These are phyloP conservation scores for Poecilia picta DNA, from an alignment of 2,797 vertebrate genomes.

Conservation along the genomic window DNA sequence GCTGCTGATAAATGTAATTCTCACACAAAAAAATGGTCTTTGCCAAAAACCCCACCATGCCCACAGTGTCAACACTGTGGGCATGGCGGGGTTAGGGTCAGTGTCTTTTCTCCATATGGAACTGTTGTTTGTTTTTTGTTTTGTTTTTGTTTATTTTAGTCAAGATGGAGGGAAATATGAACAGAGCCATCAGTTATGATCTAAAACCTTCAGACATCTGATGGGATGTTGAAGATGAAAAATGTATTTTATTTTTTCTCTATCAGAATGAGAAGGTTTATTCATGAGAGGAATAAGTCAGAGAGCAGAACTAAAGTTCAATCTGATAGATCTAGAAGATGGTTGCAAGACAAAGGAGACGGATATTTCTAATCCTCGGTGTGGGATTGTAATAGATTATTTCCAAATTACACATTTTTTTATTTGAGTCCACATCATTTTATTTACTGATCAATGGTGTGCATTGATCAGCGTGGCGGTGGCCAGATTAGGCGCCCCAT, in stretches of 20 bases:
- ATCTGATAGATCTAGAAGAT: neutral
- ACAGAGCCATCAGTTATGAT: neutral
- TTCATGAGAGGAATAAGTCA: neutral
- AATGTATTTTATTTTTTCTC: neutral
- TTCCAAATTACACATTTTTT: neutral
- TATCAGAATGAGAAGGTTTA: neutral
- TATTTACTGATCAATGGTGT: neutral
- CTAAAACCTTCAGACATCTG: neutral
- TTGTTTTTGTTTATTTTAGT: no score
- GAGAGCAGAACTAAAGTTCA: neutral
- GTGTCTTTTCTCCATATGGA: neutral
- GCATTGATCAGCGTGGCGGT: neutral
- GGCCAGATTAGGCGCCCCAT: neutral
- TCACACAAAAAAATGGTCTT: neutral
- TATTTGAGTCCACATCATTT: neutral
- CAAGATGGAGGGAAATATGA: neutral
- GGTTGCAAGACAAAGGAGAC: neutral
- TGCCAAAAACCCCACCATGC: no score
- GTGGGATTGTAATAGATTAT: neutral
- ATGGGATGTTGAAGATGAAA: neutral
- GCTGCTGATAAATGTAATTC: neutral
- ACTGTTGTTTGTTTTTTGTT: no score
- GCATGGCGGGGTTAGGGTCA: no score
- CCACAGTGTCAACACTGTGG: no score
- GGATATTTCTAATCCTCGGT: neutral